Evolutionary conservation across 2,888 invertebrate species (phyloP).

Genomic region (Drosophila birchii): DNA sequence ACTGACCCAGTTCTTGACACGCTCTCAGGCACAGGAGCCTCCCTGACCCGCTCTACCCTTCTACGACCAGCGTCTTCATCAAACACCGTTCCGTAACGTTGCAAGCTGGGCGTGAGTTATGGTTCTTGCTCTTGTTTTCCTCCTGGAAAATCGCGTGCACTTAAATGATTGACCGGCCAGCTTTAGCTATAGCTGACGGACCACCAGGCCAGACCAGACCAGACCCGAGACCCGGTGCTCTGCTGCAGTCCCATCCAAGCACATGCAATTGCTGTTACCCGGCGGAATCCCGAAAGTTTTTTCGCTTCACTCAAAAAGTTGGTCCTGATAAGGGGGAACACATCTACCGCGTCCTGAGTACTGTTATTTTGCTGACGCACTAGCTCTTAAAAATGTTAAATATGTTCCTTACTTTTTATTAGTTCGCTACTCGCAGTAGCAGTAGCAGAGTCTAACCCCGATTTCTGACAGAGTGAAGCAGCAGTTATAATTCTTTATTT

Average conservation of each 20-base stretch:
- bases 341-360: not conserved
- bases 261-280: conserved; percentile 42
- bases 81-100: conserved; percentile 41
- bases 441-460: conserved; percentile 1
- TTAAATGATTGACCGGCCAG: conserved; percentile 76
- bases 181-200: conserved; percentile 18
- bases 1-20: conserved; percentile 74
- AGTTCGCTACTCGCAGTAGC: too few species aligned
- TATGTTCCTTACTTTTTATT: not conserved
- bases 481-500: conserved; percentile 1
- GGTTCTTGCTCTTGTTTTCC: conserved; percentile 43
- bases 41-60: conserved; percentile 6
- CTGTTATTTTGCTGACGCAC: conserved; percentile 31
- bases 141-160: conserved; percentile 73
- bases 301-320: conserved; percentile 34
- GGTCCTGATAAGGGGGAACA: conserved; percentile 28
- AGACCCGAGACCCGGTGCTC: conserved; percentile 42
- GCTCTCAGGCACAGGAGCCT: conserved; percentile 45
- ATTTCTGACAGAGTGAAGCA: conserved; percentile 14
- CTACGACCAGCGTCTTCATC: conserved; percentile 50
- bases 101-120: conserved; percentile 59
- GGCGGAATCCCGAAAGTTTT: conserved; percentile 31
- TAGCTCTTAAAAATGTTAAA: conserved; percentile 10
- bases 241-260: conserved; percentile 48
- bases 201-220: conserved; percentile 14